A percentile compares a stretch with the other conserved stretches of the same genome.
Conservation (phyloP, 2,888 invertebrate species). For the Oxycera nigricornis region DNA sequence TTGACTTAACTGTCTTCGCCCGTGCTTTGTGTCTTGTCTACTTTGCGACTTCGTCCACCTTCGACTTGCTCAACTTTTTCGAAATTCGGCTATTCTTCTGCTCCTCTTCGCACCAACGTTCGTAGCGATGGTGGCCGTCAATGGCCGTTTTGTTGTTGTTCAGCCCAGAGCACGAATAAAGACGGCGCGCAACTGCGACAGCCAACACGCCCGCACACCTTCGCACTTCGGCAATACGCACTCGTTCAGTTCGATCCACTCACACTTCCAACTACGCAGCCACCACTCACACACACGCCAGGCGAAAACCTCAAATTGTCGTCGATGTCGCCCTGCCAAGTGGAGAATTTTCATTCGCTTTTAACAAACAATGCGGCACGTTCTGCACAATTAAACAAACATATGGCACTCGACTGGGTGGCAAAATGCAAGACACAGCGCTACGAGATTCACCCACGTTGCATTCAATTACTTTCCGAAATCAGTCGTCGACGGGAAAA, state of each 20-base stretch:
- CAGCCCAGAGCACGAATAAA: background rate
- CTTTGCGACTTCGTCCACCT: constrained; percentile 12
- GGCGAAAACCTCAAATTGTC: background rate
- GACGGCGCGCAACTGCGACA: background rate
- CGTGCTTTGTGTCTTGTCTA: background rate
- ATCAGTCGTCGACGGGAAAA: background rate
- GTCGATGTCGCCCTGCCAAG: background rate
- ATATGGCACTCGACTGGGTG: background rate
- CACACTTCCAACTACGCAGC: background rate
- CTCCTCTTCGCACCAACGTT: constrained; percentile 9
- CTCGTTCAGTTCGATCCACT: background rate
- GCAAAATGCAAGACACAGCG: background rate
- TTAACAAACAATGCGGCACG: background rate
- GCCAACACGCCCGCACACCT: background rate
- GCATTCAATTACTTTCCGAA: background rate
- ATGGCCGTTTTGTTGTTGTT: constrained; percentile 36
- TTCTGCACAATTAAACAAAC: no score
- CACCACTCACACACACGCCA: background rate
- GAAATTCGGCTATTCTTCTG: constrained; percentile 29
- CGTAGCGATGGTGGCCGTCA: constrained; percentile 17
- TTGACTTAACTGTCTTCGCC: background rate
- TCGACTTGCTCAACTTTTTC: constrained; percentile 26
- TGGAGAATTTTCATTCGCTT: constrained; percentile 22
- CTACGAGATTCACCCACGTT: background rate
- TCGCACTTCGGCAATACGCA: constrained; percentile 13